Evolutionary conservation across 2,888 invertebrate species (phyloP), one percentile per base, ranked within the genome.

Genomic region (Erpobdella octoculata): DNA sequence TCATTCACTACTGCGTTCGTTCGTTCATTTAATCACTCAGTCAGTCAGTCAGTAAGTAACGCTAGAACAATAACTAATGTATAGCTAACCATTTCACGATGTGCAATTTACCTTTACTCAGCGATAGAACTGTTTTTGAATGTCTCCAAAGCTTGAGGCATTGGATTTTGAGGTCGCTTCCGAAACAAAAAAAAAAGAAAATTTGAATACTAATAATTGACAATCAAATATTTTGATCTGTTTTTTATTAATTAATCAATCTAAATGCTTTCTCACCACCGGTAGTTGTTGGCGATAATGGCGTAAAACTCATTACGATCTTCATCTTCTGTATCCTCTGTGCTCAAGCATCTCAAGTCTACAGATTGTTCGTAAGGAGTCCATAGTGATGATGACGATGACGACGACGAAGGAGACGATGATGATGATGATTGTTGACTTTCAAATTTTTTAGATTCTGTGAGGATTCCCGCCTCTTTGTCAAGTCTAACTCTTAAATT

Each of bases 401-500:
- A 53, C 28, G 21, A 25, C 1, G 53, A 28, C n/a, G 53, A 5
- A 4, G 53, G 53, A 21, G 53, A 53, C 21, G 53, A 53, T 1
- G 28, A 9, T 25, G 21, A 28, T 28, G 28, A 12, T 15, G 53
- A n/a, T 28, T 21, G 28, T 9, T 53, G 21, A 28, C 21, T 2
- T 21, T 28, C 28, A 28, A 53, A 53, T 15, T 28, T 53, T n/a
- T n/a, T 53, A 9, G 21, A 53, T 15, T 53, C 53, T 6, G 4
- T 53, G 21, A 53, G 53, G 28, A 53, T 53, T 53, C 53, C 53
- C 5, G 53, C 53, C n/a, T 46, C 38, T 25, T 67, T 35, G 53
- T 58, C 68, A 25, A 71, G 41, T 37, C 76, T 75, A 35, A 79
- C 74, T 46, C 75, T 70, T 67, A 76, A 77, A 35, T 76, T 75